A percentile compares a stretch with the other conserved stretches of the same genome.
These are phyloP conservation scores for Lucilia sericata DNA, from an alignment of 1,140 invertebrate species.

Conservation along the genomic window DNA sequence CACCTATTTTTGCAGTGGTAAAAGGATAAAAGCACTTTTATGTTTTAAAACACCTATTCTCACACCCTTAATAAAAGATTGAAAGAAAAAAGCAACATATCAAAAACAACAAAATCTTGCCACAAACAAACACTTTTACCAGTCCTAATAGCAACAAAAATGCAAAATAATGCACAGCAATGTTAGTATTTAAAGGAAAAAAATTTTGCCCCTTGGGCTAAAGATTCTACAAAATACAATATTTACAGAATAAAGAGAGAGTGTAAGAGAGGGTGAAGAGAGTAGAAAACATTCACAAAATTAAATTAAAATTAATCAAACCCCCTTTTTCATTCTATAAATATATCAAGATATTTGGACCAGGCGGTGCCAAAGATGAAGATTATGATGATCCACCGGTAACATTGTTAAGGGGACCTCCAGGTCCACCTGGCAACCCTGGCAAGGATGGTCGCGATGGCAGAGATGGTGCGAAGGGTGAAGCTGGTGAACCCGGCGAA, in stretches of 20 bases:
- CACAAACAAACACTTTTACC: background rate
- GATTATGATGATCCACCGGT: conserved; percentile 67
- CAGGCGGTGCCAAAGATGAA: conserved; percentile 64
- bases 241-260: conserved; percentile 34
- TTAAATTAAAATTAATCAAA: background rate
- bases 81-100: background rate
- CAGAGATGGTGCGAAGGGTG: conserved; percentile 66
- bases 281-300: background rate
- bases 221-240: conserved; percentile 8
- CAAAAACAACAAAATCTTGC: background rate
- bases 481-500: conserved; percentile 88
- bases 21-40: background rate
- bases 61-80: background rate
- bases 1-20: background rate
- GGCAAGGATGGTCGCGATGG: conserved; percentile 75
- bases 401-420: conserved; percentile 68
- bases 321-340: conserved; percentile 37
- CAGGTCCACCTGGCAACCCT: conserved; percentile 72
- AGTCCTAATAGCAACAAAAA: background rate
- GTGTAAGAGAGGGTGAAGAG: background rate
- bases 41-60: conserved; percentile 1
- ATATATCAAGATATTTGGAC: conserved; percentile 61
- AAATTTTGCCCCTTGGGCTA: background rate
- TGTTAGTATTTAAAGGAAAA: background rate
- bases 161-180: background rate